A percentile compares a stretch with the other conserved stretches of the same genome.
phyloP scores from a whole-genome alignment of 2,888 invertebrate genomes.

The Stramonita haemastoma region DNA sequence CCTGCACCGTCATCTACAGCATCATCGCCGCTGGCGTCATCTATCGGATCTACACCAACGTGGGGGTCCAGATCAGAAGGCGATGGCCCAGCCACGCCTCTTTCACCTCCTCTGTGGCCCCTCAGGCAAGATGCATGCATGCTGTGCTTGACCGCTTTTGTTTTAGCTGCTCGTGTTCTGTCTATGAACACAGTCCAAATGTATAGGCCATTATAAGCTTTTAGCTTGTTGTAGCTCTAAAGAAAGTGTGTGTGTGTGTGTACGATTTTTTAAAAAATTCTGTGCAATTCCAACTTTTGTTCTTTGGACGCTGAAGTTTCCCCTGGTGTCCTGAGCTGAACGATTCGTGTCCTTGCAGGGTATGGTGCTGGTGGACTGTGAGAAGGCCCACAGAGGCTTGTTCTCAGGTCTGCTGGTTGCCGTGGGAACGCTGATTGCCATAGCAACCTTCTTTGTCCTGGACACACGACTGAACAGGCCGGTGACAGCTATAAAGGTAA shows the following conservation, averaged over 20 bases:
- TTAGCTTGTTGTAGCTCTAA: no score
- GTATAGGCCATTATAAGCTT: no score
- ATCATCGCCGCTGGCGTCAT: conserved; percentile 93
- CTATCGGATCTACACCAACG: conserved; percentile 97
- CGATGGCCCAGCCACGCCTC: conserved; percentile 72
- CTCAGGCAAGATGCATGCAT: conserved; percentile 42
- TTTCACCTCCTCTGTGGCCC: conserved; percentile 64
- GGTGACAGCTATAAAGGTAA: conserved; percentile 53
- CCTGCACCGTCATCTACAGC: conserved; percentile 81
- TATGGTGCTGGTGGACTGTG: conserved; percentile 75
- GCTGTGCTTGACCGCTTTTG: no score
- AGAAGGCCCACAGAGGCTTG: conserved; percentile 78
- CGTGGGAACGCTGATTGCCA: conserved; percentile 73
- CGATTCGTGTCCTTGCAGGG: conserved; percentile 42
- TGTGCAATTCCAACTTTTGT: background rate
- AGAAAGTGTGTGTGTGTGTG: no score
- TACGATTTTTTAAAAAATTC: background rate
- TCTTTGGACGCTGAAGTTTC: background rate
- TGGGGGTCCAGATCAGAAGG: conserved; percentile 69
- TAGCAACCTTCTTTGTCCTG: conserved; percentile 75
- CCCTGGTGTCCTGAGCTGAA: background rate
- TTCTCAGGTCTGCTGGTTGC: conserved; percentile 78
- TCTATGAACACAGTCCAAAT: no score
- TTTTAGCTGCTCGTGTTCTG: no score
- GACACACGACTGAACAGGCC: conserved; percentile 64